Evolutionary conservation across 2,888 invertebrate genomes (phyloP).

Genomic region (Bombylius major): DNA sequence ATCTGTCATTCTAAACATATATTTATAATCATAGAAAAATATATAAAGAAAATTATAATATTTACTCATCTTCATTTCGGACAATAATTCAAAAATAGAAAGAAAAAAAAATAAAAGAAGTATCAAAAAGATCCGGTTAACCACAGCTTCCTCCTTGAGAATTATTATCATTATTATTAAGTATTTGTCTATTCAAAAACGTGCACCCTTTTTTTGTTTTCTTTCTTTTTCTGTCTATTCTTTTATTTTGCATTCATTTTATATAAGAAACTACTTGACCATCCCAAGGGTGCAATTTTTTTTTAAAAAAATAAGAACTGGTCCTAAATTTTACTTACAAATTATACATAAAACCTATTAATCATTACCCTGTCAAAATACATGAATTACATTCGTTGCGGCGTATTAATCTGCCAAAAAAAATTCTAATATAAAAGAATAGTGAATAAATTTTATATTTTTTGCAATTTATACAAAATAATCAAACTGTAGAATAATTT

Average conservation of each 20-base stretch:
- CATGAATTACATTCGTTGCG: slow-evolving; percentile 8
- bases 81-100: slow-evolving; percentile 7
- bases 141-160: slow-evolving; percentile 3
- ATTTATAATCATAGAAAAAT: too few relatives aligned
- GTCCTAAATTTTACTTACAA: slow-evolving; percentile 8
- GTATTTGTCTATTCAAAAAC: not conserved
- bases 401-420: slow-evolving; percentile 3
- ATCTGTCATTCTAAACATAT: too few relatives aligned
- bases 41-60: too few relatives aligned
- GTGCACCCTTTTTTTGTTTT: slow-evolving; percentile 4
- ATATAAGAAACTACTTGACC: slow-evolving; percentile 6
- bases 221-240: too few relatives aligned
- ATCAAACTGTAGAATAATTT: too few relatives aligned
- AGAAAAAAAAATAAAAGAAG: too few relatives aligned
- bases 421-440: not conserved
- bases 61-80: slow-evolving; percentile 3
- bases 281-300: slow-evolving; percentile 3
- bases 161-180: not conserved
- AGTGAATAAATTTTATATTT: too few relatives aligned
- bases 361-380: slow-evolving; percentile 8
- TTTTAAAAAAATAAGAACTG: slow-evolving; percentile 3
- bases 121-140: slow-evolving; percentile 6
- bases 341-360: slow-evolving; percentile 4
- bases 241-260: not conserved
- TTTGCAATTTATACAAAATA: too few relatives aligned